phyloP scores from a whole-genome alignment of 1,140 invertebrate genomes.

The Musca vetustissima region DNA sequence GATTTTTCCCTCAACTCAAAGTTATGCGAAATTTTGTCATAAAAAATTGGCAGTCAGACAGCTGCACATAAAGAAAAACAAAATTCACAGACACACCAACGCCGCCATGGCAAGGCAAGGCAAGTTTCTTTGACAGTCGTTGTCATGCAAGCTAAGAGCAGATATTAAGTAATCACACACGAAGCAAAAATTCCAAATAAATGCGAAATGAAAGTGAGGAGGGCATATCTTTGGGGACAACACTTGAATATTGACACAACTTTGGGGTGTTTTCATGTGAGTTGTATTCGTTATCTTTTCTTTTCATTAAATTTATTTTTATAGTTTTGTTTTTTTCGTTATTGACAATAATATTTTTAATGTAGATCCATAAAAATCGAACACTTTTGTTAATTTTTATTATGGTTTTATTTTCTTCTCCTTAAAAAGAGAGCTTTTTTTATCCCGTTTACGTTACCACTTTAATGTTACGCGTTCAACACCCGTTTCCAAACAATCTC shows the following conservation, averaged over 20 bases:
- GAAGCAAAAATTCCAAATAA: no score
- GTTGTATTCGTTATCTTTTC: background rate
- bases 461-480: slow-evolving; percentile 8
- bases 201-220: no score
- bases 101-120: background rate
- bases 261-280: background rate
- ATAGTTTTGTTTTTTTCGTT: slow-evolving; percentile 4
- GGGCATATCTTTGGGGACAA: no score
- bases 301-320: background rate
- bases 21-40: slow-evolving; percentile 8
- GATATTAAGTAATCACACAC: slow-evolving; percentile 8
- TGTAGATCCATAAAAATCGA: no score
- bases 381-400: background rate
- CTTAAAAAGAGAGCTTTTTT: slow-evolving; percentile 8
- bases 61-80: slow-evolving; percentile 12
- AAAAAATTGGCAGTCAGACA: slow-evolving; percentile 1
- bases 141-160: slow-evolving; percentile 6
- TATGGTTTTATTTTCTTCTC: background rate
- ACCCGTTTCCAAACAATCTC: slow-evolving; percentile 12
- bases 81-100: slow-evolving; percentile 9
- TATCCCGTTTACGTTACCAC: slow-evolving; percentile 1
- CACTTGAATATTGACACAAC: background rate
- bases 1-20: background rate
- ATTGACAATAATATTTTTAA: no score
- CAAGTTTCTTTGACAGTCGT: slow-evolving; percentile 9